phyloP scores from a whole-genome alignment of 2,888 invertebrate genomes.

The Apeira syringaria region DNA sequence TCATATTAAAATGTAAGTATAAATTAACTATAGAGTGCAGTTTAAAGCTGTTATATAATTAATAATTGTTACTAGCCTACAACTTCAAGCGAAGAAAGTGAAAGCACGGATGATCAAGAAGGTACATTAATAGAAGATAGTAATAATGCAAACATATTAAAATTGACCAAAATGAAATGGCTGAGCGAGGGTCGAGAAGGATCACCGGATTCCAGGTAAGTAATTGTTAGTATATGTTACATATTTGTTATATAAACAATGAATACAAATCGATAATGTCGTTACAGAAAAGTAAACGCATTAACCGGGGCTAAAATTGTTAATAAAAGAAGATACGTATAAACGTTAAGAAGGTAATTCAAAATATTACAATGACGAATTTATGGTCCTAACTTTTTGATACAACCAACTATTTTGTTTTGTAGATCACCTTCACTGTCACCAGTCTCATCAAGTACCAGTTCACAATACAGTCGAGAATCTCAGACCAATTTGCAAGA shows the following conservation, averaged over 20 bases:
- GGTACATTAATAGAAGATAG: conserved; percentile 14
- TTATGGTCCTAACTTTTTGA: not conserved
- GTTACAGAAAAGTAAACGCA: conserved; percentile 69
- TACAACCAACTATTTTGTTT: not conserved
- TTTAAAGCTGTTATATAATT: conserved; percentile 9
- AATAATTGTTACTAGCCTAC: conserved; percentile 37
- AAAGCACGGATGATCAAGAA: conserved; percentile 37
- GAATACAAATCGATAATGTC: conserved; percentile 50
- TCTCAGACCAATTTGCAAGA: conserved; percentile 42
- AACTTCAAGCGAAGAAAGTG: conserved; percentile 40
- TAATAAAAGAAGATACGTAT: conserved; percentile 18
- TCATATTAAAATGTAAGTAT: not conserved
- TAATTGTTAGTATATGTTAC: conserved; percentile 7
- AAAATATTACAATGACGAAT: too few species aligned
- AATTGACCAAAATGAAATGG: conserved; percentile 74
- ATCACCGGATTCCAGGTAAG: conserved; percentile 63
- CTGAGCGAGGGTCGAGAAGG: conserved; percentile 57
- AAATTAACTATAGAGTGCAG: not conserved
- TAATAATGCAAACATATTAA: conserved; percentile 56
- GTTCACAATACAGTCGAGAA: conserved; percentile 47
- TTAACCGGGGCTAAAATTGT: conserved; percentile 62
- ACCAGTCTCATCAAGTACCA: conserved; percentile 39
- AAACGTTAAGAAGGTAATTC: conserved; percentile 18
- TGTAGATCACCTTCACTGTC: conserved; percentile 15
- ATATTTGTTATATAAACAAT: not conserved